Conservation (phyloP, 1,140 invertebrate species). For the Doryteuthis pealeii region DNA sequence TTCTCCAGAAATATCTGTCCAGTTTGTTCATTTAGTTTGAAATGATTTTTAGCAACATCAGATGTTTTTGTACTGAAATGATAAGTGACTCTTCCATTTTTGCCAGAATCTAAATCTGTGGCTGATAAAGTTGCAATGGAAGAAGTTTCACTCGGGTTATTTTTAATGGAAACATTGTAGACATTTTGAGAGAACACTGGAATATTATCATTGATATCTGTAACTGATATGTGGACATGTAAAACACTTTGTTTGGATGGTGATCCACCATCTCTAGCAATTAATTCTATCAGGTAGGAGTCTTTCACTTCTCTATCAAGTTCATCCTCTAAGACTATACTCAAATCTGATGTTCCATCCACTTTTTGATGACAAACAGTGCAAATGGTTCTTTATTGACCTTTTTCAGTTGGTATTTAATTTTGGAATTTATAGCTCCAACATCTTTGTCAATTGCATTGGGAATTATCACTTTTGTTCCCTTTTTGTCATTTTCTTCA, state of each 20-base stretch:
- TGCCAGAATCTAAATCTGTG: conserved; percentile 42
- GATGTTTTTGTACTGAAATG: conserved; percentile 18
- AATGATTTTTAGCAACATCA: no score
- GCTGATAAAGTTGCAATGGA: conserved; percentile 40
- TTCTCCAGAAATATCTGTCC: no score
- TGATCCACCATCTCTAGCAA: no score
- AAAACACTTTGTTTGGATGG: no score
- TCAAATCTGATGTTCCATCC: conserved; percentile 66
- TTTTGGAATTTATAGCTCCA: no score
- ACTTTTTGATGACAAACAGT: conserved; percentile 71
- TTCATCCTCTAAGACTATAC: conserved; percentile 63
- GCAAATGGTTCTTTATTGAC: conserved; percentile 72
- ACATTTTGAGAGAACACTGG: conserved; percentile 38
- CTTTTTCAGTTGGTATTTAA: conserved; percentile 35
- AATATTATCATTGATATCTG: conserved; percentile 66
- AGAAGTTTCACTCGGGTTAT: conserved; percentile 58
- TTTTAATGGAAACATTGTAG: conserved; percentile 68
- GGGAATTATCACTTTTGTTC: no score
- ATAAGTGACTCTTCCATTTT: conserved; percentile 38
- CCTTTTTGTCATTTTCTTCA: no score
- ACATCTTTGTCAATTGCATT: no score
- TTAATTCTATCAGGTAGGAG: no score
- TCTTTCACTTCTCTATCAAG: no score
- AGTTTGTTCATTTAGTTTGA: no score
- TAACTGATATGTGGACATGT: conserved; percentile 63